Evolutionary conservation across 64 coral and sea anemone genomes (phyloP).

Genomic region (Dendronephthya gigantea): DNA sequence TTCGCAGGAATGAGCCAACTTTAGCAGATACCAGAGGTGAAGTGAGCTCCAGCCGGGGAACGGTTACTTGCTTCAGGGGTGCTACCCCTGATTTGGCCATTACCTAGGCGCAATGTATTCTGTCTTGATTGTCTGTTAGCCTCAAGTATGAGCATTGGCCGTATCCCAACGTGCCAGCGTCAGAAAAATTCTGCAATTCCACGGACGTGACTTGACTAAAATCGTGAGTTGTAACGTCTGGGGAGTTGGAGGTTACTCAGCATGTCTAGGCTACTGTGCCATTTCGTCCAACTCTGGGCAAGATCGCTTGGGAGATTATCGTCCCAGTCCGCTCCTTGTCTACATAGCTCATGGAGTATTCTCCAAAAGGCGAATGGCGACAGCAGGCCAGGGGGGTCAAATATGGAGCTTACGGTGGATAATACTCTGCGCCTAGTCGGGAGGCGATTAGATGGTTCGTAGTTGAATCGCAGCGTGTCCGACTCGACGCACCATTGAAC

Average conservation of each 20-base stretch:
- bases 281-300: slow-evolving; percentile 22
- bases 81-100: slow-evolving; percentile 18
- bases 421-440: background rate
- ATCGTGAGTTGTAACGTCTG: slow-evolving; percentile 28
- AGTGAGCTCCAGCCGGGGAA: slow-evolving; percentile 7
- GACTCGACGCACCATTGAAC: slow-evolving; percentile 9
- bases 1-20: background rate
- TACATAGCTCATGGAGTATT: slow-evolving; percentile 17
- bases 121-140: background rate
- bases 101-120: background rate
- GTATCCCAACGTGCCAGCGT: slow-evolving; percentile 20
- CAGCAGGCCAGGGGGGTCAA: slow-evolving; percentile 7
- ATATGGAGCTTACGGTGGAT: slow-evolving; percentile 22
- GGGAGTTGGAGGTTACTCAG: background rate
- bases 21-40: background rate
- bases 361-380: slow-evolving; percentile 4
- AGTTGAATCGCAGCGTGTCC: background rate
- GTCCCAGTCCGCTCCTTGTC: background rate
- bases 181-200: slow-evolving; percentile 34
- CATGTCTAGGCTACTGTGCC: slow-evolving; percentile 12
- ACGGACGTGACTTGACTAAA: slow-evolving; percentile 35
- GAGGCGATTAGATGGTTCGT: background rate
- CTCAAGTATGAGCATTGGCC: slow-evolving; percentile 18
- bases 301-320: slow-evolving; percentile 26
- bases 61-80: slow-evolving; percentile 3